Base-by-base conservation (phyloP, 2,797 vertebrate species). In the Steatocranus sp. region DNA sequence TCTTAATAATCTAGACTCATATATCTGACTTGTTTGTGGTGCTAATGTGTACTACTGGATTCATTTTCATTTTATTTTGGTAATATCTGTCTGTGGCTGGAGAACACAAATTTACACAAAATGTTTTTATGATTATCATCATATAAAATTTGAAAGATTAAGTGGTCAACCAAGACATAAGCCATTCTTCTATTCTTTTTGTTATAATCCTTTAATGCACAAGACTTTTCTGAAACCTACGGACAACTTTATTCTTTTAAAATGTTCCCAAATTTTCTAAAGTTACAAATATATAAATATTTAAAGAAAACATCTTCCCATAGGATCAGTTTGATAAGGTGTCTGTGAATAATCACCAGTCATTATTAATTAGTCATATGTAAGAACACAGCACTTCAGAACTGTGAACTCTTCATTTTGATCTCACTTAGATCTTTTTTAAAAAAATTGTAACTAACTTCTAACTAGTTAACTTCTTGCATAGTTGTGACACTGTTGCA, bases 81-180 rank as follows among this genome's bases (percentile, higher is more conserved):
- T 84, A 86, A 94, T 80, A 78, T 92, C 90, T 87, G 85, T 83
- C 88, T 86, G 49, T 81, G 87, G 54, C 85, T 79, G 25, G 83
- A 63, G 90, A 53, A 85, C 86, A 85, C 58, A 83, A 53, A 83
- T 81, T 41, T 76, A 70, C 61, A 58, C 15, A 11, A 58, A 58
- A 58, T 18, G 15, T 58, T 58, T 58, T 58, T 58, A 58, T 32
- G 54, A 32, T 18, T 32, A 32, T 20, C 58, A 38, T 63, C 58
- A 63, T 36, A 36, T 63, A 8, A 66, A 23, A 66, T 14, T 20
- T 66, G 34, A 20, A 66, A 36, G 11, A 11, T 58, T 58, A 20
- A 66, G 61, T 38, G 34, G 34, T 66, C 34, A 38, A 20, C n/a
- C 61, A 54, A 27, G 53, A 15, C 25, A 38, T 32, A 58, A 58